Percentiles rank a stretch among this genome's conserved stretches.
Evolutionary conservation across 2,888 invertebrate species (phyloP).

Genomic region (Lepidochitona cinerea): DNA sequence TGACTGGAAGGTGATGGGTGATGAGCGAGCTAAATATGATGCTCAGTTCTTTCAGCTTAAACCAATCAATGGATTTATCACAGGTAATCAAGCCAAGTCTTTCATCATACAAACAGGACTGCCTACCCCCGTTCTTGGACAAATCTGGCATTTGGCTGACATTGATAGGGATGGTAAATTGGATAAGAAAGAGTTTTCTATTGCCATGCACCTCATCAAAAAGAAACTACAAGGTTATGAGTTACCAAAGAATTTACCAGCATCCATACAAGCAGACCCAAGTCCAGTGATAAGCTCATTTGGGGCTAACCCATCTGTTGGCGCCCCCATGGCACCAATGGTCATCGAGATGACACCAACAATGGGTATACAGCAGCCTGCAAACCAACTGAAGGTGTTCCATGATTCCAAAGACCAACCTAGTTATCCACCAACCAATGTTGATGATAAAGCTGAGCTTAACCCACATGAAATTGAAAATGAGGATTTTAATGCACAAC

Average conservation of each 20-base stretch:
- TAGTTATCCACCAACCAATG: no score
- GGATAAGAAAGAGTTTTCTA: slow-evolving; percentile 71
- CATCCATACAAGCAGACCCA: slow-evolving; percentile 72
- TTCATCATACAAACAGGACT: slow-evolving; percentile 70
- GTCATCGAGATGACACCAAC: slow-evolving; percentile 29
- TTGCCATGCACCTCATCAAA: slow-evolving; percentile 70
- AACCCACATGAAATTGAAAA: no score
- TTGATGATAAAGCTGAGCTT: no score
- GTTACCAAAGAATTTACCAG: slow-evolving; percentile 89
- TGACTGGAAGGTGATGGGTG: slow-evolving; percentile 91
- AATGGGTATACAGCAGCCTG: slow-evolving; percentile 13
- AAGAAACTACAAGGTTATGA: slow-evolving; percentile 93
- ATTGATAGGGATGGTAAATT: slow-evolving; percentile 70
- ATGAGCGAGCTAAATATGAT: slow-evolving; percentile 89
- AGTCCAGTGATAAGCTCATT: slow-evolving; percentile 53
- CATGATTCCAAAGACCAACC: no score
- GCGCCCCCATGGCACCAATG: slow-evolving; percentile 34
- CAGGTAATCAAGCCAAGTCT: slow-evolving; percentile 74
- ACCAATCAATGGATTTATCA: slow-evolving; percentile 88
- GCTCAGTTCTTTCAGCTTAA: slow-evolving; percentile 92
- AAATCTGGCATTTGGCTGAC: slow-evolving; percentile 71
- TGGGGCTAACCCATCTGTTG: slow-evolving; percentile 43
- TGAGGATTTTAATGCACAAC: no score
- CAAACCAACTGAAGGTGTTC: no score
- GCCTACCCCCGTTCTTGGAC: slow-evolving; percentile 64